These are phyloP conservation scores for Dryobotodes eremita DNA, from an alignment of 2,888 invertebrate genomes.

Conservation along the genomic window DNA sequence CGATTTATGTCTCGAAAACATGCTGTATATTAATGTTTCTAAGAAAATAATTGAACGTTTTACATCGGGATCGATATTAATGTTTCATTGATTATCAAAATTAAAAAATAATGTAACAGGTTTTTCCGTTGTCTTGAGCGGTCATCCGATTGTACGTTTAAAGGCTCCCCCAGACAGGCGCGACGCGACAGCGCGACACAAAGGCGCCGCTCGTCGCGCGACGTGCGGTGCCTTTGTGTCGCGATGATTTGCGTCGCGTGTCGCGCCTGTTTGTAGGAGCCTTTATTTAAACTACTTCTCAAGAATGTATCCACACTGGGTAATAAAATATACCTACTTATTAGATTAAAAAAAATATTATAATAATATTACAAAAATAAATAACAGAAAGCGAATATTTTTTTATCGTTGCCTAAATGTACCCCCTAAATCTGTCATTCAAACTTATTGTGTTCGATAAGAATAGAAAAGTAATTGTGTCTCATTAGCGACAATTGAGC, in stretches of 20 bases:
- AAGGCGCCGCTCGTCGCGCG: no score
- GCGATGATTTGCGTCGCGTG: no score
- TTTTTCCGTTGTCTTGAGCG: conserved; percentile 20
- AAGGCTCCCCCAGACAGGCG: no score
- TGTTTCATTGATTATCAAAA: neutral
- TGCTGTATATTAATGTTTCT: conserved; percentile 12
- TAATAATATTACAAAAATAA: neutral
- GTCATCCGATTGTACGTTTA: conserved; percentile 41
- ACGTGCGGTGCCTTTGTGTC: no score
- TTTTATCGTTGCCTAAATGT: neutral
- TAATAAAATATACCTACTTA: neutral
- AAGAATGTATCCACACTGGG: neutral
- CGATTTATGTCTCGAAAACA: conserved; percentile 29
- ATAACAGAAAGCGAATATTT: no score
- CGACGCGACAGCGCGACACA: no score
- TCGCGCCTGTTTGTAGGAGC: no score
- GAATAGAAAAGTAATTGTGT: no score
- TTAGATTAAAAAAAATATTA: neutral
- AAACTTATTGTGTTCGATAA: no score
- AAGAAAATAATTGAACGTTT: conserved; percentile 1
- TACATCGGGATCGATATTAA: neutral
- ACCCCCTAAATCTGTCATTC: no score
- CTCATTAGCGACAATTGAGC: no score
- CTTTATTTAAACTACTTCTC: no score
- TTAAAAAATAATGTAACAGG: neutral